phyloP scores from a whole-genome alignment of 2,797 vertebrate species.

The Bufotes viridis region DNA sequence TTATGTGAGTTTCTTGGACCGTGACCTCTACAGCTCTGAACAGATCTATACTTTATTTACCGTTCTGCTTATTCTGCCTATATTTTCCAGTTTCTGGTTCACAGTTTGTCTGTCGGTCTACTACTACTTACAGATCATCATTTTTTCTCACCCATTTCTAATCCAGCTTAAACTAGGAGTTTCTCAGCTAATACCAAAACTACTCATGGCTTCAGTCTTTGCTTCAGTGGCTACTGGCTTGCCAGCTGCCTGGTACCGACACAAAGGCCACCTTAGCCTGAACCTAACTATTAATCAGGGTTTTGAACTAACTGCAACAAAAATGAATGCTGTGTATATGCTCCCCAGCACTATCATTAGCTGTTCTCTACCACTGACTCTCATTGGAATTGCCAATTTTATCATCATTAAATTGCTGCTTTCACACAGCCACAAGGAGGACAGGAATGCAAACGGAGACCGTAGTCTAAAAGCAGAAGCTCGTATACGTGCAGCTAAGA shows the following conservation, averaged over 20 bases:
- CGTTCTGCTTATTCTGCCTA: conserved; percentile 37
- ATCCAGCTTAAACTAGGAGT: conserved; percentile 32
- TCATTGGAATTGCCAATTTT: conserved; percentile 46
- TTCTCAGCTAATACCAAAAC: conserved; percentile 29
- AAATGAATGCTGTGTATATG: conserved; percentile 38
- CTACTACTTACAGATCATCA: conserved; percentile 56
- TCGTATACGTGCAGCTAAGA: conserved; percentile 38
- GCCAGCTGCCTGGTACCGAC: conserved; percentile 43
- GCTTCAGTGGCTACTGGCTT: conserved; percentile 46
- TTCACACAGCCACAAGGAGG: conserved; percentile 11
- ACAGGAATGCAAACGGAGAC: conserved; percentile 10
- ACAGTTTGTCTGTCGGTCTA: conserved; percentile 57
- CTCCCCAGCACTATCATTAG: conserved; percentile 46
- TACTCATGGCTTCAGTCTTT: conserved; percentile 44
- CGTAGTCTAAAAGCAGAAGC: conserved; percentile 29
- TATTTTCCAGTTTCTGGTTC: conserved; percentile 57
- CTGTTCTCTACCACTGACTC: conserved; percentile 35
- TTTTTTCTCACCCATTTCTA: conserved; percentile 46
- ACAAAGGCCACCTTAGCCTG: conserved; percentile 21
- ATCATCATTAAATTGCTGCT: conserved; percentile 45
- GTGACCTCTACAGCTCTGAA: conserved; percentile 35
- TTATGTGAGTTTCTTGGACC: conserved; percentile 42
- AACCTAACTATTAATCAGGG: conserved; percentile 25
- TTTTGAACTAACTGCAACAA: conserved; percentile 22
- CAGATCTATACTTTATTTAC: conserved; percentile 43